These are phyloP conservation scores for Cryptotis parvus DNA, from an alignment of 2,113 vertebrate genomes.

Conservation along the genomic window DNA sequence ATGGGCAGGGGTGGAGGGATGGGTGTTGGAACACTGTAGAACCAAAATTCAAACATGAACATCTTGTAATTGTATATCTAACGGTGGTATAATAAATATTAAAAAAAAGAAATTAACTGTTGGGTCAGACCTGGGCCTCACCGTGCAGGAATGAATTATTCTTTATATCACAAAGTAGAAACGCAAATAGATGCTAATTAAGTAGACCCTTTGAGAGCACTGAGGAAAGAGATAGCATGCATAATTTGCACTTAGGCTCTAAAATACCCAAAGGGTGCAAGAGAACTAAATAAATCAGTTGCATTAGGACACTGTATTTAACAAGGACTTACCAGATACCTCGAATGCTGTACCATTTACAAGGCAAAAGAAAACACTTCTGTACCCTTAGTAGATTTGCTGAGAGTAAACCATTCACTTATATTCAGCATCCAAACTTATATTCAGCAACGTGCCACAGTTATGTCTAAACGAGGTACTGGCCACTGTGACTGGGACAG, in stretches of 20 bases:
- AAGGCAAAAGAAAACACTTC: no score
- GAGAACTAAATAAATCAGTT: background rate
- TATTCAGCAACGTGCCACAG: no score
- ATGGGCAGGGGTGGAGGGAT: no score
- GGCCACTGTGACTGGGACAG: no score
- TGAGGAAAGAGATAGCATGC: background rate
- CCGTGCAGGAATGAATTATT: slow-evolving; percentile 42
- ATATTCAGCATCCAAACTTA: no score
- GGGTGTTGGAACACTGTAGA: no score
- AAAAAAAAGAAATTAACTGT: background rate
- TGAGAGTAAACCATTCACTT: slow-evolving; percentile 35
- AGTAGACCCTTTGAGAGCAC: slow-evolving; percentile 20
- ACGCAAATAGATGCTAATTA: slow-evolving; percentile 12
- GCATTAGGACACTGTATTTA: slow-evolving; percentile 15
- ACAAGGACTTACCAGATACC: slow-evolving; percentile 9
- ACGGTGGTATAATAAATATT: no score
- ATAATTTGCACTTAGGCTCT: background rate
- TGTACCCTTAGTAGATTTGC: background rate
- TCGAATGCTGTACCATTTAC: slow-evolving; percentile 2
- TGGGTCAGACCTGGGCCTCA: background rate
- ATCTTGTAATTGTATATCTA: no score
- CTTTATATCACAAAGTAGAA: slow-evolving; percentile 32
- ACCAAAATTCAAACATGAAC: no score
- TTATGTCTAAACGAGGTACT: no score
- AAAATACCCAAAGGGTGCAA: background rate